Evolutionary conservation across 2,888 invertebrate genomes (phyloP), one percentile per base, ranked within the genome.

Genomic region (Dynastes maya): DNA sequence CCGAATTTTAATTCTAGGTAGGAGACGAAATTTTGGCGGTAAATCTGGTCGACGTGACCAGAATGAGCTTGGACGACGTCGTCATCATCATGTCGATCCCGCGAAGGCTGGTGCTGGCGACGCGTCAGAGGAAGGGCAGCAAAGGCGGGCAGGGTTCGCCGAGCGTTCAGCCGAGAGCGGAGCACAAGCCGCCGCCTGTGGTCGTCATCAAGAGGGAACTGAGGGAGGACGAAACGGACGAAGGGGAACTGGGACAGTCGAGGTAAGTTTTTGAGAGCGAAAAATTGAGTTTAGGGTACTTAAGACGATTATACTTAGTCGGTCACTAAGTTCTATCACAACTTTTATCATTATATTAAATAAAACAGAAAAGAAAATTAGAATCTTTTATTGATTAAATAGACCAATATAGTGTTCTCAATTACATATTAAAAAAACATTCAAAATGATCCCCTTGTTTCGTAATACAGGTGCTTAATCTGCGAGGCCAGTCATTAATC

Each of bases 31-130:
- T 99, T 87, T 91, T 99, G 84, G 98, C 98, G 53, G 98, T 99
- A 79, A 99, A 99, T 90, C 91, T 98, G 86, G 99, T 99, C 83
- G 98, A 98, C 88, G 99, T 99, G 83, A 95, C 97, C 82, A 94
- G 96, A 86, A 99, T 99, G 98, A 97, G 97, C 83, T 91, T 99
- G 85, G 99, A 99, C 89, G 99, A 99, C 89, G 99, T 99, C 82
- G 99, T 99, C 83, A 97, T 99, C 86, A 97, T 99, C 86, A 98
- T 99, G 97, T 98, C 98, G 86, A 99, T 99, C 90, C 99, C 99
- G 5, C 93, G 98, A 86, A 93, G 99, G 84, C 91, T 99, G 86
- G 94, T 99, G 82, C 92, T 99, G 82, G 97, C 97, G 84, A 98
- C 98, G 82, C 92, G 97, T 85, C 97, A 97, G 87, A 91, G 94